These are phyloP conservation scores for Delphinus delphis DNA, from an alignment of 2,113 vertebrate species.

Conservation along the genomic window DNA sequence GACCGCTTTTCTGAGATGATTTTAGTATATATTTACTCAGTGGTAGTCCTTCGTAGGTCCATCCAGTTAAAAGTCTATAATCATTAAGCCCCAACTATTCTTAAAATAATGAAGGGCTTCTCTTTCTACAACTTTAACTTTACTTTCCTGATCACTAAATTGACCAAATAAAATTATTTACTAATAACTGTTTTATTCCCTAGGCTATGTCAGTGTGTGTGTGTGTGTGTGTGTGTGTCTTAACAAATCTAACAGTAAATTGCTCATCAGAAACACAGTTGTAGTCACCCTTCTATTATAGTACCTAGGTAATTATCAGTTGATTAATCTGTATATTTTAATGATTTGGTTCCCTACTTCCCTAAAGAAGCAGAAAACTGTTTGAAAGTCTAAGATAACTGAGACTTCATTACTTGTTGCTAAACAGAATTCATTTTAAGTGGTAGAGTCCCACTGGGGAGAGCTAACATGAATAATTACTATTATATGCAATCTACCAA, in stretches of 20 bases:
- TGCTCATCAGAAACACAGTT: constrained; percentile 27
- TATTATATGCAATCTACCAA: constrained; percentile 46
- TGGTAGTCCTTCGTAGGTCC: not conserved
- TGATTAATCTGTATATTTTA: constrained; percentile 64
- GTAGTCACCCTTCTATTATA: not conserved
- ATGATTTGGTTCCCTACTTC: constrained; percentile 47
- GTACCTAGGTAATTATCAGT: constrained; percentile 40
- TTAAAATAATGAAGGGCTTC: not conserved
- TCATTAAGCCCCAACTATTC: not conserved
- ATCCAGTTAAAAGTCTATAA: constrained; percentile 24
- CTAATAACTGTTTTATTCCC: not conserved
- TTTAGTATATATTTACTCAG: constrained; percentile 4
- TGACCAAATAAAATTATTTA: constrained; percentile 13
- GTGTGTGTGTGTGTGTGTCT: not conserved
- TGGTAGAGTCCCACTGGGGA: constrained; percentile 20
- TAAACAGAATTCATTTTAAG: constrained; percentile 63
- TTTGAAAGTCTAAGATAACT: constrained; percentile 53
- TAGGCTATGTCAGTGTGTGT: not conserved
- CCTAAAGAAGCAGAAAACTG: constrained; percentile 52
- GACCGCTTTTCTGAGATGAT: not conserved
- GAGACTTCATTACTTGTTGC: constrained; percentile 64
- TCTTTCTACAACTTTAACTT: constrained; percentile 20
- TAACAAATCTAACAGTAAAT: constrained; percentile 21
- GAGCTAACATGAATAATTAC: constrained; percentile 60
- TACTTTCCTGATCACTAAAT: constrained; percentile 30